Evolutionary conservation across 2,888 invertebrate genomes (phyloP).

Genomic region (Tenthredo mesomela): DNA sequence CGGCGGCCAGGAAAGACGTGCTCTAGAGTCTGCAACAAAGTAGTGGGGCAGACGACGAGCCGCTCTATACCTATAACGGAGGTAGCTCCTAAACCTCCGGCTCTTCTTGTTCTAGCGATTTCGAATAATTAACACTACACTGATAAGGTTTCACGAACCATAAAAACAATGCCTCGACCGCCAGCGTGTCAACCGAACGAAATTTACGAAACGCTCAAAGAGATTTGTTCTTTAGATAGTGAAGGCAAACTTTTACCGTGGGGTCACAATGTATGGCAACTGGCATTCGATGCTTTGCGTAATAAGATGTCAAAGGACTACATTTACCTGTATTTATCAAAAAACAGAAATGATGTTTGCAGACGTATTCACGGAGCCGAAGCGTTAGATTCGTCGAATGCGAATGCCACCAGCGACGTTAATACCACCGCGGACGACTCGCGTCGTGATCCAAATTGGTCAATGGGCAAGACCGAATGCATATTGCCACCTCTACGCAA

Average conservation of each 20-base stretch:
- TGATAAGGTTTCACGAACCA: neutral
- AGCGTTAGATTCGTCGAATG: neutral
- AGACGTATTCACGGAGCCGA: conserved; percentile 51
- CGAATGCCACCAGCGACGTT: too few species aligned
- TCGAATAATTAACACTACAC: too few species aligned
- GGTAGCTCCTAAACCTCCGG: too few species aligned
- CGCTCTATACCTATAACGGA: too few species aligned
- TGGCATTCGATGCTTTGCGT: conserved; percentile 34
- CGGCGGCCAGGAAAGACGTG: too few species aligned
- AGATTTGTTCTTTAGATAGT: conserved; percentile 48
- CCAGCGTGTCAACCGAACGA: conserved; percentile 45
- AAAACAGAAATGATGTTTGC: conserved; percentile 54
- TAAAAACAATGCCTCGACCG: conserved; percentile 54
- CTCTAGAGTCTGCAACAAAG: too few species aligned
- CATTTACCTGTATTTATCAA: conserved; percentile 53
- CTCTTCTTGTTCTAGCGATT: too few species aligned
- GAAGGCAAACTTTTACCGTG: conserved; percentile 53
- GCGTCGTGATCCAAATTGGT: conserved; percentile 28
- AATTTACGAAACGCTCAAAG: conserved; percentile 51
- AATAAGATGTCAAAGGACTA: conserved; percentile 55
- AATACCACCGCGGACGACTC: neutral
- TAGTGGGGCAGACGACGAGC: too few species aligned
- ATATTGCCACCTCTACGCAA: neutral
- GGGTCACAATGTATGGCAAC: conserved; percentile 53
- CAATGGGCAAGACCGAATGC: conserved; percentile 18